Evolutionary conservation across 30 jellyfish, hydroid and myxozoan species (phyloP).

Genomic region (Hydractinia symbiolongicarpus): DNA sequence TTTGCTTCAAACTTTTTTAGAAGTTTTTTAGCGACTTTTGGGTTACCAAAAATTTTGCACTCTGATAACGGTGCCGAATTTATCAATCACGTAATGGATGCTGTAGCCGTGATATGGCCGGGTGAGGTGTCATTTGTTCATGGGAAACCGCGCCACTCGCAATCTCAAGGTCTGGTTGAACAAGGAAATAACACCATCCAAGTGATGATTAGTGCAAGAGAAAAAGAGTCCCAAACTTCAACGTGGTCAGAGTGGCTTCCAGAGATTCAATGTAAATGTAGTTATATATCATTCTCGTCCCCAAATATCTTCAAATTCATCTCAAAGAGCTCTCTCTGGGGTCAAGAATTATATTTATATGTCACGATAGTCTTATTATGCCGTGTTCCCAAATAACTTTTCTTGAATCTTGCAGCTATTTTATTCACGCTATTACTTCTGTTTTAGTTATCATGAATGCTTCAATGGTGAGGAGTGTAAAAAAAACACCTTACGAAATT

Average conservation of each 20-base stretch:
- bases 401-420: no score
- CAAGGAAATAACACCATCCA: conserved; percentile 24
- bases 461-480: no score
- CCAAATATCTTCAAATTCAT: no score
- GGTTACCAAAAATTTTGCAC: conserved; percentile 2
- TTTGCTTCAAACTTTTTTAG: neutral
- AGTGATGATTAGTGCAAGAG: conserved; percentile 12
- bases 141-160: conserved; percentile 30
- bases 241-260: conserved; percentile 7
- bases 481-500: no score
- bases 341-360: no score
- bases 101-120: conserved; percentile 25
- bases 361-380: no score
- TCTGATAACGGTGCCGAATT: conserved; percentile 6
- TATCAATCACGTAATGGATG: neutral
- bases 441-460: no score
- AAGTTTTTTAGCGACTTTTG: conserved; percentile 1
- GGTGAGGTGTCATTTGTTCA: conserved; percentile 23
- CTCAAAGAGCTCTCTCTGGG: no score
- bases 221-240: neutral
- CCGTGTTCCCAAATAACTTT: no score
- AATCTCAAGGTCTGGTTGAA: conserved; percentile 29
- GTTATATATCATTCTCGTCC: neutral
- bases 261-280: conserved; percentile 6
- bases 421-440: no score